A percentile compares a stretch with the other conserved stretches of the same genome.
These are phyloP conservation scores for Megathymus violae DNA, from an alignment of 1,140 invertebrate genomes.

Conservation along the genomic window DNA sequence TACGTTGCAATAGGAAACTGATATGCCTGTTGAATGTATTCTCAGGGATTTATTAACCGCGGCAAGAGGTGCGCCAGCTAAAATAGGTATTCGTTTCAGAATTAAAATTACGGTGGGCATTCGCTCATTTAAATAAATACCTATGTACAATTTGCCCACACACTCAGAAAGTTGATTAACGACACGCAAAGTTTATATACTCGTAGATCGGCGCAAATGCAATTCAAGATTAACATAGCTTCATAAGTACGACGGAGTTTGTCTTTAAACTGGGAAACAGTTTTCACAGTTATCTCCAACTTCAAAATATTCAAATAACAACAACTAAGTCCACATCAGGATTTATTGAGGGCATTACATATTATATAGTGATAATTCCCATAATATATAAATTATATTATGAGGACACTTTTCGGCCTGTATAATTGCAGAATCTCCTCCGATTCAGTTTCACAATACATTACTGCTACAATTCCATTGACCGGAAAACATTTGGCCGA, in stretches of 20 bases:
- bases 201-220: constrained; percentile 11
- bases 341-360: too few species aligned
- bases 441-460: background rate
- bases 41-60: constrained; percentile 1
- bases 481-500: background rate
- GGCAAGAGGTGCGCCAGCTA: constrained; percentile 7
- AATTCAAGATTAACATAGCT: constrained; percentile 7
- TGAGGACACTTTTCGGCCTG: too few species aligned
- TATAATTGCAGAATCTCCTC: background rate
- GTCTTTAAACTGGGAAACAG: too few species aligned
- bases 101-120: constrained; percentile 17
- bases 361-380: too few species aligned
- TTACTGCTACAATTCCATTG: background rate
- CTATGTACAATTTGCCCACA: constrained; percentile 13
- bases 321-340: too few species aligned
- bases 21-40: constrained; percentile 18
- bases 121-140: constrained; percentile 30
- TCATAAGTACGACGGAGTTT: background rate
- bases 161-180: constrained; percentile 7
- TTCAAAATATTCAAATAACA: too few species aligned
- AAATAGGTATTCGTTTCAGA: constrained; percentile 28
- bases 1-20: background rate
- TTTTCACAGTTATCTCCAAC: too few species aligned
- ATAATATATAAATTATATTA: too few species aligned
- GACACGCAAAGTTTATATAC: constrained; percentile 24